Evolutionary conservation across 2,113 vertebrate genomes (phyloP).

Genomic region (Aldabrachelys gigantea): DNA sequence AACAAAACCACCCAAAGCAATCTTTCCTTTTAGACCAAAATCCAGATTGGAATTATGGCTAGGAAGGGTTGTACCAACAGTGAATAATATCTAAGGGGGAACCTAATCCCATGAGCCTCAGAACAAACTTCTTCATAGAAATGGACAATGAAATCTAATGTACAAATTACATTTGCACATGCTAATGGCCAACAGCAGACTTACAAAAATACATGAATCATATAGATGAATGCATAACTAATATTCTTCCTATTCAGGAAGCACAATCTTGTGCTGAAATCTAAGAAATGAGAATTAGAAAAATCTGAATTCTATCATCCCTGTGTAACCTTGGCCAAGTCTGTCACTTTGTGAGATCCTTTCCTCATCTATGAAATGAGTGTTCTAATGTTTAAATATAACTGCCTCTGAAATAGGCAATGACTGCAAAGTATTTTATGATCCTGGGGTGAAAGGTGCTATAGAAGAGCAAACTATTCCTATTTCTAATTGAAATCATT

Average conservation of each 20-base stretch:
- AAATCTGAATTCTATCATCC: not conserved
- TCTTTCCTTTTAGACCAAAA: rapidly evolving
- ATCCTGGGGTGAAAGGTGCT: not conserved
- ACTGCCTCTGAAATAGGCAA: not conserved
- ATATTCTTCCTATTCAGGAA: not conserved
- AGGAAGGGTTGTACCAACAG: not conserved
- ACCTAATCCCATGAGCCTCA: not conserved
- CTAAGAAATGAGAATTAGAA: not conserved
- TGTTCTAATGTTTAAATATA: not conserved
- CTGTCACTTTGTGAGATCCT: not conserved
- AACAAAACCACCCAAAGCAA: not conserved
- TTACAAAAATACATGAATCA: not conserved
- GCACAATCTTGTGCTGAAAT: not conserved
- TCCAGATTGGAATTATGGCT: rapidly evolving
- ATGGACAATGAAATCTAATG: rapidly evolving
- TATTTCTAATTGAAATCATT: not conserved
- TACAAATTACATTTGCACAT: not conserved
- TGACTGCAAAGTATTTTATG: not conserved
- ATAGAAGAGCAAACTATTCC: not conserved
- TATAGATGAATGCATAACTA: not conserved
- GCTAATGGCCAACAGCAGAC: not conserved
- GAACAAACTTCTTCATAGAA: not conserved
- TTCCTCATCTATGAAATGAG: not conserved
- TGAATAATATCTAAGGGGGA: not conserved
- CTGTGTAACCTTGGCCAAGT: not conserved